phyloP scores from a whole-genome alignment of 2,888 invertebrate genomes.

The Caenorhabditis sp. region DNA sequence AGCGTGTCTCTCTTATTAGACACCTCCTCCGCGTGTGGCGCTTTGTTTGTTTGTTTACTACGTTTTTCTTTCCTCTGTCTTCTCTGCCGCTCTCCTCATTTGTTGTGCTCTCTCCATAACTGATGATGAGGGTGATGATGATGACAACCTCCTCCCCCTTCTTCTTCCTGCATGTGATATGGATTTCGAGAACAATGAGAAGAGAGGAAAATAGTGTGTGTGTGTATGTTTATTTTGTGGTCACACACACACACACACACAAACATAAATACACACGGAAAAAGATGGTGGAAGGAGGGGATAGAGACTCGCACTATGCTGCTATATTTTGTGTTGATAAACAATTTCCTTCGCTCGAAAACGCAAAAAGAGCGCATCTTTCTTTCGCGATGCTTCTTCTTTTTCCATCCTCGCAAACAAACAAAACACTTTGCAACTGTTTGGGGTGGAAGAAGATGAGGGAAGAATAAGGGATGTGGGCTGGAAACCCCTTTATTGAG shows the following conservation, averaged over 20 bases:
- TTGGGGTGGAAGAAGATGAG: neutral
- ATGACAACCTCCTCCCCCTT: slow-evolving; percentile 9
- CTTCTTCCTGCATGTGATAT: slow-evolving; percentile 39
- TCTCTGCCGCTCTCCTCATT: slow-evolving; percentile 18
- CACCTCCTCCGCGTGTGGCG: slow-evolving; percentile 13
- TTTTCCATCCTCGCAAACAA: neutral
- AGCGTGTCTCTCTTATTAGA: slow-evolving; percentile 14
- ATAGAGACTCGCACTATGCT: neutral
- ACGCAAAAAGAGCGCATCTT: slow-evolving; percentile 27
- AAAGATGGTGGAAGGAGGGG: neutral
- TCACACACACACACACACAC: slow-evolving; percentile 41
- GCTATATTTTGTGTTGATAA: slow-evolving; percentile 55
- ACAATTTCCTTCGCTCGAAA: slow-evolving; percentile 34
- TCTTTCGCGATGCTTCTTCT: slow-evolving; percentile 36
- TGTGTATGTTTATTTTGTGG: slow-evolving; percentile 56
- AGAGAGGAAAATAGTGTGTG: slow-evolving; percentile 9
- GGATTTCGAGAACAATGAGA: slow-evolving; percentile 42
- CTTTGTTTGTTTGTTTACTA: slow-evolving; percentile 55
- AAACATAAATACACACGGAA: slow-evolving; percentile 42
- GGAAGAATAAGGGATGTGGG: neutral
- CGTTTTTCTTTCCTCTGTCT: slow-evolving; percentile 2
- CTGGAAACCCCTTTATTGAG: neutral
- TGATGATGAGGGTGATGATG: slow-evolving; percentile 24
- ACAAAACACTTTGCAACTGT: slow-evolving; percentile 57
- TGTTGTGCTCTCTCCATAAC: slow-evolving; percentile 3